phyloP scores from a whole-genome alignment of 2,113 vertebrate genomes.

The Paralichthys olivaceus region DNA sequence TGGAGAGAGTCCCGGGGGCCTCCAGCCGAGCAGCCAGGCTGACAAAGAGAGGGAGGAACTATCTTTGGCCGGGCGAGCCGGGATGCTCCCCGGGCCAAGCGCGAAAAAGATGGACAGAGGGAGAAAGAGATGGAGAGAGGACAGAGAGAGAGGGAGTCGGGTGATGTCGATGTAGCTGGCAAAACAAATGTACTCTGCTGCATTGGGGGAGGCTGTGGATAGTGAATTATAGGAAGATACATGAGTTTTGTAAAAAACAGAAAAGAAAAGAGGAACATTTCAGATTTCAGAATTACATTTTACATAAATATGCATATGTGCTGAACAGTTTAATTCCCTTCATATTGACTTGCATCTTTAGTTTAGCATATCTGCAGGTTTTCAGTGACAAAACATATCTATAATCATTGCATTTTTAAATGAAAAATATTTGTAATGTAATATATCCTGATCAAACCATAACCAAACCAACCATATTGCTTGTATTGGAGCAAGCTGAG shows the following conservation, averaged over 20 bases:
- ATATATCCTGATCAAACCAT: too few relatives aligned
- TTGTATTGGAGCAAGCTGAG: too few relatives aligned
- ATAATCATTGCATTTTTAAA: too few relatives aligned
- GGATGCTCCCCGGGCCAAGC: constrained; percentile 34
- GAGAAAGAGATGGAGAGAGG: constrained; percentile 18
- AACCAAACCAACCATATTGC: too few relatives aligned
- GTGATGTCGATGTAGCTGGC: constrained; percentile 17
- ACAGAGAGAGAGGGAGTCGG: constrained; percentile 5
- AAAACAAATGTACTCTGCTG: constrained; percentile 15
- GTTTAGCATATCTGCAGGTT: too few relatives aligned
- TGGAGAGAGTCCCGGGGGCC: constrained; percentile 42
- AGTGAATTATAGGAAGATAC: background rate
- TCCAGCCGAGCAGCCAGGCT: constrained; percentile 43
- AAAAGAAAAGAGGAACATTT: background rate
- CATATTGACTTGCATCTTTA: too few relatives aligned
- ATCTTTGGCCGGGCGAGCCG: constrained; percentile 45
- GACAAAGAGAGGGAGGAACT: constrained; percentile 25
- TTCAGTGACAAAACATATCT: too few relatives aligned
- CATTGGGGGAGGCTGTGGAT: background rate
- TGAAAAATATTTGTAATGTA: too few relatives aligned
- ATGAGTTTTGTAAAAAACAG: background rate
- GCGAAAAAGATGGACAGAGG: constrained; percentile 6
- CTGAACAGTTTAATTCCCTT: background rate
- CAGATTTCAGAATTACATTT: background rate
- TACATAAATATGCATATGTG: background rate